These are phyloP conservation scores for Cylloceria caligata DNA, from an alignment of 2,888 invertebrate genomes.

Conservation along the genomic window DNA sequence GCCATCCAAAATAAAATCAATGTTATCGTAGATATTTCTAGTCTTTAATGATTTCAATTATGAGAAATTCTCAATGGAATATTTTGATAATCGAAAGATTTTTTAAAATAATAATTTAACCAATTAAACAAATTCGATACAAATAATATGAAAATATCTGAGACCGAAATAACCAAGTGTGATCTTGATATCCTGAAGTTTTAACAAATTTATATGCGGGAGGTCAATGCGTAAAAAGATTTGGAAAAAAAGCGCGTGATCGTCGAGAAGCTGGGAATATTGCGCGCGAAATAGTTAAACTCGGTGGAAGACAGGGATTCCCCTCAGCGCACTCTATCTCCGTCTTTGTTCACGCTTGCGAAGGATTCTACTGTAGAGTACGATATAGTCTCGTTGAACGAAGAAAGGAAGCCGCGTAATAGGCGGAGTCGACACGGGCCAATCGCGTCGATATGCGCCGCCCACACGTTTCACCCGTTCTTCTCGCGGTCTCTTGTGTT, in stretches of 20 bases:
- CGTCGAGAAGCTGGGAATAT: slow-evolving; percentile 18
- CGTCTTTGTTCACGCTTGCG: slow-evolving; percentile 61
- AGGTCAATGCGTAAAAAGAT: neutral
- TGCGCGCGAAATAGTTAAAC: slow-evolving; percentile 19
- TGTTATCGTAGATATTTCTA: too few species aligned
- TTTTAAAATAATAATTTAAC: too few species aligned
- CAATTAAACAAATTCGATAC: too few species aligned
- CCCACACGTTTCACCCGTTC: slow-evolving; percentile 81
- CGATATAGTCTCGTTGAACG: slow-evolving; percentile 48
- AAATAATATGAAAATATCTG: too few species aligned
- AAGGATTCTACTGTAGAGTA: slow-evolving; percentile 40
- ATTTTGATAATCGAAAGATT: too few species aligned
- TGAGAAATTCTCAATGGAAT: too few species aligned
- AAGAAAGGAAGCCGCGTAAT: slow-evolving; percentile 79
- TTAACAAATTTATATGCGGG: neutral
- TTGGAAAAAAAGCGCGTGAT: slow-evolving; percentile 56
- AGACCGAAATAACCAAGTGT: too few species aligned
- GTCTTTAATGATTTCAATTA: too few species aligned
- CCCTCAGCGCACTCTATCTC: slow-evolving; percentile 56
- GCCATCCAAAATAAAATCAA: too few species aligned
- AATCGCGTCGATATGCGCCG: slow-evolving; percentile 82
- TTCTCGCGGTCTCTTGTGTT: slow-evolving; percentile 71
- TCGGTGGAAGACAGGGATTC: slow-evolving; percentile 42
- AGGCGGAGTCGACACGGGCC: slow-evolving; percentile 83
- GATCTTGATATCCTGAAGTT: too few species aligned